These are phyloP conservation scores for Catalaphyllia jardinei DNA, from an alignment of 64 coral and sea anemone genomes.

Conservation along the genomic window DNA sequence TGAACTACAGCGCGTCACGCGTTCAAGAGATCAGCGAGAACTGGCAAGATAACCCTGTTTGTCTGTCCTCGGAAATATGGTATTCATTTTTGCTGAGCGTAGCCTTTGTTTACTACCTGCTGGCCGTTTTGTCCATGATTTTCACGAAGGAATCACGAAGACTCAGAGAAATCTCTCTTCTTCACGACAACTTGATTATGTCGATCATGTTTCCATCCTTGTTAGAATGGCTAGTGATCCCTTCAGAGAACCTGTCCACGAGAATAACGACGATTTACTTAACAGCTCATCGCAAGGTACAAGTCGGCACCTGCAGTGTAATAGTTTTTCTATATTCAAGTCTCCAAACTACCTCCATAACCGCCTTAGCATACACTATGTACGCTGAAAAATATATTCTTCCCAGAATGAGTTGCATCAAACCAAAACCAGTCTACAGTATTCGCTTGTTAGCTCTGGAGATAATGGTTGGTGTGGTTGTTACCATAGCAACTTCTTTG, in stretches of 20 bases:
- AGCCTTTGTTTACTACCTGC: conserved; percentile 14
- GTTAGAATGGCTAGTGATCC: background rate
- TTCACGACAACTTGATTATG: conserved; percentile 10
- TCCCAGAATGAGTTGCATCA: background rate
- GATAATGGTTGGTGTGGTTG: background rate
- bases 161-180: conserved; percentile 8
- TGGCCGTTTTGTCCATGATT: conserved; percentile 23
- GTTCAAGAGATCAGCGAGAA: background rate
- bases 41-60: background rate
- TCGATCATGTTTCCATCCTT: conserved; percentile 12
- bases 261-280: background rate
- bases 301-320: background rate
- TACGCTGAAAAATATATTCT: background rate
- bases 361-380: background rate
- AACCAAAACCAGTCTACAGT: background rate
- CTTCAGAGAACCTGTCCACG: background rate
- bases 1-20: background rate
- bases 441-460: background rate
- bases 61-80: background rate
- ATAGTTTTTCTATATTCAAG: conserved; percentile 21
- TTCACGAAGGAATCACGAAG: conserved; percentile 27
- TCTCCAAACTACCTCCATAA: background rate
- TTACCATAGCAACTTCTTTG: background rate
- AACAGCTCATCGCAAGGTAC: background rate
- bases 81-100: background rate